Evolutionary conservation across 2,797 vertebrate species (phyloP), one percentile per base, ranked within the genome.

Genomic region (Morus bassanus): DNA sequence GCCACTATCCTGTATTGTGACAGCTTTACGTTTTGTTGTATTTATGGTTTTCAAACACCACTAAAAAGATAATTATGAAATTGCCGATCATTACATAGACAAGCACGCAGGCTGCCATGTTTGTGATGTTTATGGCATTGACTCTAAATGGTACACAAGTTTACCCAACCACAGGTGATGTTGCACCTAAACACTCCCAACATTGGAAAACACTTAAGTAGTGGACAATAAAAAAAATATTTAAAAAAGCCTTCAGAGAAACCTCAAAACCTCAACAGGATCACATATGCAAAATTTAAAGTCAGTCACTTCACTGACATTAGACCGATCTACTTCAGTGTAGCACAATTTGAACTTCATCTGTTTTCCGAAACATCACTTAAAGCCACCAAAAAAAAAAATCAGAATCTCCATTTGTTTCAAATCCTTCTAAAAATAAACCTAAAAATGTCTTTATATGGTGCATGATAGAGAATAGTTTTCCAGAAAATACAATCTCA

Each of bases 1-100:
- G 96, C 94, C 97, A 93, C 97, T 96, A 96, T 95, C 98, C 97
- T 96, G 56, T 72, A 68, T 81, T 88, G 65, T 91, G 97, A 97
- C 77, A 97, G 85, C 57, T 96, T 96, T 96, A 97, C 88, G 92
- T 96, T 98, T 95, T 43, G 68, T 46, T 96, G 39, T 84, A 92
- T 95, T 95, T 91, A 63, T 63, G n/a, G n/a, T 82, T 95, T 95
- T 94, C 43, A 88, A 90, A 90, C 35, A 59, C 54, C 72, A 37
- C 50, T 94, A 78, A 92, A 95, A 91, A 74, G 63, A 85, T 93
- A 91, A 91, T 25, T 46, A 60, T 60, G 37, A 61, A 83, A 91
- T 91, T 91, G 69, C 7, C 61, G 43, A 43, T 46, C 48, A 43
- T 80, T 51, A 69, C 60, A 31, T 3, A 79, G 65, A 74, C 85